phyloP scores from a whole-genome alignment of 2,888 invertebrate species.

The Ecdyonurus torrentis region DNA sequence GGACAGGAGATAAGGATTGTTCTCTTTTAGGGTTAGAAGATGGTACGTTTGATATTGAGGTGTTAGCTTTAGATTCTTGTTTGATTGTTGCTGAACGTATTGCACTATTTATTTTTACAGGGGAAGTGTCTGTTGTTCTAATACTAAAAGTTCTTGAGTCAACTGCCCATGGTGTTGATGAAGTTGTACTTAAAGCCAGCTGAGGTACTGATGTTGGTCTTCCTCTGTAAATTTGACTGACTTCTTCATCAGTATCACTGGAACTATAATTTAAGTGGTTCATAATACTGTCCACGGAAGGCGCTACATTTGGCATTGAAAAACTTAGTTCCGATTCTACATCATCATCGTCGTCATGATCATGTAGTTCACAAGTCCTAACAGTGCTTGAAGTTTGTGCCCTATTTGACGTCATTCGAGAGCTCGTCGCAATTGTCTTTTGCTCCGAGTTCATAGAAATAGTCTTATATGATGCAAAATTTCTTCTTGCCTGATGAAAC shows the following conservation, averaged over 20 bases:
- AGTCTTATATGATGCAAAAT: not conserved
- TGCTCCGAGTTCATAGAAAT: not conserved
- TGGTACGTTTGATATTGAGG: not conserved
- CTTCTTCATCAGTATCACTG: not conserved
- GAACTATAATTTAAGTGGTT: not conserved
- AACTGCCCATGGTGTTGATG: not conserved
- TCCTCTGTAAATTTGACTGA: not conserved
- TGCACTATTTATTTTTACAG: no score
- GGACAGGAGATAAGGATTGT: not conserved
- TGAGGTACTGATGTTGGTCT: not conserved
- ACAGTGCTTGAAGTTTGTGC: not conserved
- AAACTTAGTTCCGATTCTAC: not conserved
- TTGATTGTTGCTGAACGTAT: no score
- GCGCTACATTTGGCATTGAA: not conserved
- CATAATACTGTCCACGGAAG: not conserved
- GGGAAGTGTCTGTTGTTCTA: not conserved
- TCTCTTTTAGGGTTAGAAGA: no score
- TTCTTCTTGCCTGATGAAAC: not conserved
- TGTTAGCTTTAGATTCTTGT: not conserved
- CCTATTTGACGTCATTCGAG: not conserved
- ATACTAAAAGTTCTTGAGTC: conserved; percentile 1
- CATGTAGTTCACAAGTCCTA: not conserved
- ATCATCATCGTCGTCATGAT: not conserved
- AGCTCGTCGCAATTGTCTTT: not conserved
- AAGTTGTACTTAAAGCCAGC: not conserved